Base-by-base conservation (phyloP, 1,140 invertebrate genomes). In the Drosophila truncata region DNA sequence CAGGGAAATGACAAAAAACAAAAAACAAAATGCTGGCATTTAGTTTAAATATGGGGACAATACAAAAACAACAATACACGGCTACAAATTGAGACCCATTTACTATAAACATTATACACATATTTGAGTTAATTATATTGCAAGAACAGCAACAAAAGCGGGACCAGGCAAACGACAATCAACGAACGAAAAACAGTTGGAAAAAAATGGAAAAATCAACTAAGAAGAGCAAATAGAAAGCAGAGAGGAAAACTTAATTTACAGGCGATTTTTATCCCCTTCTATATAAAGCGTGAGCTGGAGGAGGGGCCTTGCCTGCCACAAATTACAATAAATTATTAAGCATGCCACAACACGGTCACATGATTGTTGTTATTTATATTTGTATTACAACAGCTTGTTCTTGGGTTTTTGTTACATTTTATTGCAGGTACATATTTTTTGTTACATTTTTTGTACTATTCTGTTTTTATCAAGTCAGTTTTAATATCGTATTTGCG, bases 281-380 rank as follows among this genome's bases (percentile, higher is more conserved):
- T 63, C 64, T 13, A 11, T 33, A 33, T 44, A 5, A 8, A 46
- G 37, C 13, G 18, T n/a, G n/a, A 33, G 9, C 16, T 4, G 11
- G 55, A 33, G 13, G 11, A 33, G 33, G 25, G 13, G 13, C 27
- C 44, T 44, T 37, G 70, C 72, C 80, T 85, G 65, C 59, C 74
- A 65, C 79, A 78, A 91, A 83, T 91, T 91, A 87, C 79, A 82
- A 91, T 91, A 91, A 91, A 91, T 91, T 91, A 91, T 91, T 91
- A 91, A 91, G 50, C 86, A 78, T 83, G 83, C 73, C 67, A 87
- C 73, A 78, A 87, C 73, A 78, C 57, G 69, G 58, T 62, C 71
- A 55, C 57, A 55, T 74, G 71, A 65, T 75, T 78, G 65, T 54
- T 77, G 44, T 80, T 90, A 91, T 91, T 78, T 79, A 80, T 74